Evolutionary conservation across 1,140 invertebrate species (phyloP).

Genomic region (Arctopsyche grandis): DNA sequence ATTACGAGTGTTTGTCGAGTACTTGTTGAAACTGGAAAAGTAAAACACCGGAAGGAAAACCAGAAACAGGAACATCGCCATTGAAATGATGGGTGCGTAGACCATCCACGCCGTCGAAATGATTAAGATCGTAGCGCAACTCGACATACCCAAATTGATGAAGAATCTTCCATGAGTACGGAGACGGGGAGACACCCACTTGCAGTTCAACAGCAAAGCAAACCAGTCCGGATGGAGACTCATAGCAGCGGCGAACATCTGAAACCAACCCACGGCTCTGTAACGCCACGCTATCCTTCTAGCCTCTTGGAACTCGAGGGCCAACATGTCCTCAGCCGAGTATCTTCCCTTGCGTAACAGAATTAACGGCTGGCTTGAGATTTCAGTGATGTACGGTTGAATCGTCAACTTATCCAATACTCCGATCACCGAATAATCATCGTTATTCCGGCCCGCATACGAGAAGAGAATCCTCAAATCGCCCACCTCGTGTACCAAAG

Average conservation of each 20-base stretch:
- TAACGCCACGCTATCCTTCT: slow-evolving; percentile 65
- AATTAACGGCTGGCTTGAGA: slow-evolving; percentile 61
- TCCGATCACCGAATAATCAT: slow-evolving; percentile 80
- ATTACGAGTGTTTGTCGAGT: not conserved
- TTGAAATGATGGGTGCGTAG: slow-evolving; percentile 40
- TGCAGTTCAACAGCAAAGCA: slow-evolving; percentile 60
- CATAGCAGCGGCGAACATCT: slow-evolving; percentile 65
- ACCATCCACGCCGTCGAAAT: slow-evolving; percentile 64
- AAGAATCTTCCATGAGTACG: slow-evolving; percentile 60
- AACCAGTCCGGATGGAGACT: slow-evolving; percentile 66
- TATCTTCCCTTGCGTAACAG: slow-evolving; percentile 63
- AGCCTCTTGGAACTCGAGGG: slow-evolving; percentile 60
- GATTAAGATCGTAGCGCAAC: slow-evolving; percentile 62
- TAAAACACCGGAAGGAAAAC: slow-evolving; percentile 45
- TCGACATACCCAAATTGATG: slow-evolving; percentile 61
- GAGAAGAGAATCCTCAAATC: slow-evolving; percentile 86
- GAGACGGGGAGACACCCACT: slow-evolving; percentile 61
- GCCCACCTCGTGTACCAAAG: slow-evolving; percentile 85
- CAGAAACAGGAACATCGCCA: slow-evolving; percentile 31
- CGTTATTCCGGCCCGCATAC: slow-evolving; percentile 80
- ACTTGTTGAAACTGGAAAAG: slow-evolving; percentile 39
- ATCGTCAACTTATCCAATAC: slow-evolving; percentile 74
- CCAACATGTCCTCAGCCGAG: slow-evolving; percentile 59
- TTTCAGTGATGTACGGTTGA: slow-evolving; percentile 73
- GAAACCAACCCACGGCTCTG: slow-evolving; percentile 61